Evolutionary conservation across 2,797 vertebrate genomes (phyloP).

Genomic region (Sebastes minor): DNA sequence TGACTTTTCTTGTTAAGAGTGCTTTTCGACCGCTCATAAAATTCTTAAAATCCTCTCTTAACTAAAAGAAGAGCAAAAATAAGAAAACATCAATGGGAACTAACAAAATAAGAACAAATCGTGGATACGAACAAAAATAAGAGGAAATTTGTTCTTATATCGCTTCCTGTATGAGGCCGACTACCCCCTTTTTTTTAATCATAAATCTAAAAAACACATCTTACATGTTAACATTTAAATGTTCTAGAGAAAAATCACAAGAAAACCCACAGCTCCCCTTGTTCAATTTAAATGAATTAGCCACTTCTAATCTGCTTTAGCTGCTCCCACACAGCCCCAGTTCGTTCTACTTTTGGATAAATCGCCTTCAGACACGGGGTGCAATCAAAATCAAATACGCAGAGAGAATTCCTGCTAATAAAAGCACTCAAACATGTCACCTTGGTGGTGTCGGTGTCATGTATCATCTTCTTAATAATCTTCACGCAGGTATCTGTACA

Average conservation of each 20-base stretch:
- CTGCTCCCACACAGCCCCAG: conserved; percentile 29
- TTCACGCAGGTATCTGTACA: neutral
- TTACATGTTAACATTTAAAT: neutral
- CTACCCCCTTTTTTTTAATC: neutral
- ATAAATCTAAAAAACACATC: conserved; percentile 1
- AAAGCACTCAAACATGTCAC: neutral
- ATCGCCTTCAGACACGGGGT: conserved; percentile 24
- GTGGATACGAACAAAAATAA: no score
- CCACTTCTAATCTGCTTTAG: conserved; percentile 39
- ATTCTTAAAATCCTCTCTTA: no score
- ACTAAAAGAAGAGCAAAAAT: no score
- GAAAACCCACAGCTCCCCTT: neutral
- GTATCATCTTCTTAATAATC: neutral
- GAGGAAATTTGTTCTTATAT: no score
- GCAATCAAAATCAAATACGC: conserved; percentile 40
- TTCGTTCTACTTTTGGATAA: conserved; percentile 28
- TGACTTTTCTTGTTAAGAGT: no score
- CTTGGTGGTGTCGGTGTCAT: neutral
- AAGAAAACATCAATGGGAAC: no score
- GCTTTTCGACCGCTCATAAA: fast-evolving
- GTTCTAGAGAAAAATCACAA: conserved; percentile 10
- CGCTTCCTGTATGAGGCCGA: no score
- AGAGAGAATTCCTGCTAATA: conserved; percentile 12
- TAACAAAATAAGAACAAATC: no score
- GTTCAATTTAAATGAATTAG: conserved; percentile 38